Evolutionary conservation across 2,888 invertebrate species (phyloP).

Genomic region (Caenorhabditis japonica): DNA sequence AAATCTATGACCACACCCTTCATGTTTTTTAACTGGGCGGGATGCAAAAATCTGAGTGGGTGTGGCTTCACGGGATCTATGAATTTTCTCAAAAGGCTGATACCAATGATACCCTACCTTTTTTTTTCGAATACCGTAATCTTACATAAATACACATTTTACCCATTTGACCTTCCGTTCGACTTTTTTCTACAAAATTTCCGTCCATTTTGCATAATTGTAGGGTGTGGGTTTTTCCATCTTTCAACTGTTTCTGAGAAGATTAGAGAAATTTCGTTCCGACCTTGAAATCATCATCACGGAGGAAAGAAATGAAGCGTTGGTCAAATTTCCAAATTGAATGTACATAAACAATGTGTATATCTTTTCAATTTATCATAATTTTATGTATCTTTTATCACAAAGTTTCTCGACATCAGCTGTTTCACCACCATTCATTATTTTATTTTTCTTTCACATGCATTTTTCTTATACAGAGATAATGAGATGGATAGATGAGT

Average conservation of each 20-base stretch:
- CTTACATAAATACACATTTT: conserved; percentile 26
- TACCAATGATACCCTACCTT: conserved; percentile 6
- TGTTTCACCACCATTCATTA: conserved; percentile 25
- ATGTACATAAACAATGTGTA: not conserved
- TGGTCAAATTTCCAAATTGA: too few species aligned
- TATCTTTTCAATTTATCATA: conserved; percentile 19
- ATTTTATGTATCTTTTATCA: conserved; percentile 23
- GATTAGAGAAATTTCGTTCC: conserved; percentile 18
- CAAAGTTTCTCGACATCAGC: conserved; percentile 25
- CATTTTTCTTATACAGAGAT: not conserved
- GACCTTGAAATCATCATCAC: conserved; percentile 18
- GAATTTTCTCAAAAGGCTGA: too few species aligned
- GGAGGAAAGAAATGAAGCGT: too few species aligned
- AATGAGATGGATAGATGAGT: conserved; percentile 3
- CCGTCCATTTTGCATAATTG: conserved; percentile 32
- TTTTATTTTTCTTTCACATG: not conserved
- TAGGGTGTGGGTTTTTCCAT: conserved; percentile 20
- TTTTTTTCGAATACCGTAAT: not conserved
- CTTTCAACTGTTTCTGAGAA: too few species aligned
- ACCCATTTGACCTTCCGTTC: conserved; percentile 19
- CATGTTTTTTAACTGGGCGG: too few species aligned
- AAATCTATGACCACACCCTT: too few species aligned
- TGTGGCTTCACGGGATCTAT: too few species aligned
- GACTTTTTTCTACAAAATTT: conserved; percentile 8
- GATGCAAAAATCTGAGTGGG: too few species aligned